Conservation (phyloP, 1,140 invertebrate species). For the Popillia japonica region DNA sequence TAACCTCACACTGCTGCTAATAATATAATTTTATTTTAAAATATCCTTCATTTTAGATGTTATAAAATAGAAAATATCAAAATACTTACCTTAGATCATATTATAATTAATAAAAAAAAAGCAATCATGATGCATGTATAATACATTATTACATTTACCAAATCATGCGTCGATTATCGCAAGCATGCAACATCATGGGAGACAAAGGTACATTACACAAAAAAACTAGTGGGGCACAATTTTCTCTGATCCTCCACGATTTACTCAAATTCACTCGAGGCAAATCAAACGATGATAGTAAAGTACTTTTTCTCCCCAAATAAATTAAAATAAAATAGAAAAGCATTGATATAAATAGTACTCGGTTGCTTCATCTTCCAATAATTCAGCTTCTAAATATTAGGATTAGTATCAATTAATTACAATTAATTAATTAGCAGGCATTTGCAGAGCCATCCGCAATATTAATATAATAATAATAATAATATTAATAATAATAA, state of each 20-base stretch:
- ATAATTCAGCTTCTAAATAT: slow-evolving; percentile 8
- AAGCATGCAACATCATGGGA: background rate
- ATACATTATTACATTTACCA: background rate
- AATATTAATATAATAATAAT: no score
- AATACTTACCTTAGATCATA: background rate
- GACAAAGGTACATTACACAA: background rate
- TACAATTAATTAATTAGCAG: background rate
- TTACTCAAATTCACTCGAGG: no score
- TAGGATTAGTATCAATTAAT: background rate
- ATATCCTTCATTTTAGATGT: no score
- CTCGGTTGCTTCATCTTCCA: background rate
- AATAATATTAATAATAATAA: no score
- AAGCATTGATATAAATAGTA: background rate
- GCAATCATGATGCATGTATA: background rate
- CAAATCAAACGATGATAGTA: no score
- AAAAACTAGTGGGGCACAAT: background rate
- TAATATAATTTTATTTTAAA: no score
- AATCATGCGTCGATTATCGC: background rate
- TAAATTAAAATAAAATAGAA: background rate
- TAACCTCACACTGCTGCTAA: no score
- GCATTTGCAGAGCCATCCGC: slow-evolving; percentile 3
- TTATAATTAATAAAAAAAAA: background rate
- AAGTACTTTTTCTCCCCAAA: slow-evolving; percentile 4
- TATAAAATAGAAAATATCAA: no score
- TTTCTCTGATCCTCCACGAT: no score